These are phyloP conservation scores for Opisthocomus hoazin DNA, from an alignment of 2,113 vertebrate genomes.

Conservation along the genomic window DNA sequence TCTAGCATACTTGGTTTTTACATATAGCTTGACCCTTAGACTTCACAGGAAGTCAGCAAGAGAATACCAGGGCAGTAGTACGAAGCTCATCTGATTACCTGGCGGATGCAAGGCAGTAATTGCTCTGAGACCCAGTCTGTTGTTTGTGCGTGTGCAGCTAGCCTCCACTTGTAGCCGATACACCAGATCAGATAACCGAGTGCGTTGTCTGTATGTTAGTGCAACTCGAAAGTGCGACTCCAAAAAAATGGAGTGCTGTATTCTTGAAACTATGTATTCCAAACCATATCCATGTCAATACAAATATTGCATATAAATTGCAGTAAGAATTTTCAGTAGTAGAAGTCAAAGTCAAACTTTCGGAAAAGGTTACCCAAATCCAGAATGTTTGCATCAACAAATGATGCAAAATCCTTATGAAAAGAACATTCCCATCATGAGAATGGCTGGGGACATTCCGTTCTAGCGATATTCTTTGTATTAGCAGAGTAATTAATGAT, in stretches of 20 bases:
- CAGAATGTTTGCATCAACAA: background rate
- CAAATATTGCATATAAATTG: background rate
- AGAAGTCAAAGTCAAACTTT: background rate
- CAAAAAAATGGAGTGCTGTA: background rate
- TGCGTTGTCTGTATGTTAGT: background rate
- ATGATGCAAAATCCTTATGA: background rate
- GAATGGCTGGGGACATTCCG: background rate
- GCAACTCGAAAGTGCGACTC: background rate
- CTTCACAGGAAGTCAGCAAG: background rate
- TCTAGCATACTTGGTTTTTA: background rate
- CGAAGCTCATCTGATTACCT: background rate
- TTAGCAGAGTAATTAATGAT: background rate
- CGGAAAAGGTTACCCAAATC: background rate
- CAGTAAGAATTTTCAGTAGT: background rate
- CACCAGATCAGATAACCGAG: background rate
- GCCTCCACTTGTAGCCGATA: background rate
- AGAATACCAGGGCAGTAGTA: background rate
- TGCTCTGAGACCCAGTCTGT: background rate
- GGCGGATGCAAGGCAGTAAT: background rate
- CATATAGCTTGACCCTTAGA: background rate
- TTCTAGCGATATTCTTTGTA: background rate
- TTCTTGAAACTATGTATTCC: background rate
- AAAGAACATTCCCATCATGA: background rate
- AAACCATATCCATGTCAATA: background rate
- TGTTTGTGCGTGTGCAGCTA: background rate